Evolutionary conservation across 2,797 vertebrate species (phyloP), one percentile per base, ranked within the genome.

Genomic region (Semaprochilodus insignis): DNA sequence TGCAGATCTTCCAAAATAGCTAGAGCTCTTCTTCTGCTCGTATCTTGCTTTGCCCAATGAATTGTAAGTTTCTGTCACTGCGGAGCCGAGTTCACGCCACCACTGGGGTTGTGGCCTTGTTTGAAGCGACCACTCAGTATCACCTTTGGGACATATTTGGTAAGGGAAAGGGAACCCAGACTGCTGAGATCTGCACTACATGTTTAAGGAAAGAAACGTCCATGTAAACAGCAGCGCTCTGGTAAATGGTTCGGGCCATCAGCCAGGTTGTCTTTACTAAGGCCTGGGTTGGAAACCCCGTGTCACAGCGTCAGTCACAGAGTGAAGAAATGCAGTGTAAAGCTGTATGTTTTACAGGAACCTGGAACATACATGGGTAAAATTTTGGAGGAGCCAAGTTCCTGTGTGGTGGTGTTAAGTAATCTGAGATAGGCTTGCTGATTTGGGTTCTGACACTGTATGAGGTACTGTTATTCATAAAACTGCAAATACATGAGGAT

Each of bases 11-110:
- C 13, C 31, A 66, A 66, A 66, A 66, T 17, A 34, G 16, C 16
- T 34, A 11, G 25, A 25, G 2, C 23, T 25, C n/a, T 10, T 19
- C 15, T 19, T 34, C 31, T 19, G 31, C 27, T 17, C 19, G 34
- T 34, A 66, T 36, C 63, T 31, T 63, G 25, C 16, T 63, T 63
- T 63, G 23, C 60, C 19, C 15, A 66, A 27, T 17, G 31, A 34
- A 17, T 15, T 66, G 66, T 11, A 48, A 10, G 78, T 85, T 86
- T 88, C 87, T 87, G 88, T 84, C 75, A 21, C 66, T 34, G 81
- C 21, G 73, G 81, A 48, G 55, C 62, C 16, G 25, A 34, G 2
- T 52, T 51, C 31, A 51, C 57, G 15, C n/a, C 15, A 11, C 7
- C 65, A 62, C 34, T 34, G n/a, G 60, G 75, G 60, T 25, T 10